Evolutionary conservation across 2,797 vertebrate genomes (phyloP), one percentile per base, ranked within the genome.

Genomic region (Tadarida brasiliensis): DNA sequence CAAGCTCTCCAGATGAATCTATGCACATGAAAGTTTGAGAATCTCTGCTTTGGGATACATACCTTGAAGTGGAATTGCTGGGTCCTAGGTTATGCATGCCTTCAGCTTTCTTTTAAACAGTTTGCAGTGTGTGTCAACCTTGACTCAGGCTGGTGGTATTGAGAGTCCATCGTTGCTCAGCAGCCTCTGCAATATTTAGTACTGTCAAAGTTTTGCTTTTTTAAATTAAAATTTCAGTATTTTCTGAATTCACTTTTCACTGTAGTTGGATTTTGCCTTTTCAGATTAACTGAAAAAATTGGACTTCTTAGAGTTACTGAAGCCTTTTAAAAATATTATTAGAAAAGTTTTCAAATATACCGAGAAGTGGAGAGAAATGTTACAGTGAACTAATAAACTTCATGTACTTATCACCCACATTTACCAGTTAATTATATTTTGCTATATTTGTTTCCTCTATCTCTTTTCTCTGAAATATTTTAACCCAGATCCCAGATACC

Each of bases 211-310:
- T 67, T 90, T 93, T 61, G 14, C n/a, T 95, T 94, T 63, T 88
- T 94, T 2, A 3, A 92, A 54, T 74, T 90, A 87, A 26, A 82
- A 68, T 90, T 67, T 65, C 39, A 61, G n/a, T 87, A 15, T 81
- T 94, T 96, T 86, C 65, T 70, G 49, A 80, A 20, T 88, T 97
- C 4, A 16, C 35, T 96, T 94, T 57, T 49, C 92, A 92, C 15
- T 81, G 57, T 9, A 76, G 57, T 73, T 76, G 59, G 78, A 94
- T 93, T 94, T 91, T 84, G 70, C 2, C 22, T 87, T 87, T 95
- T 93, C 74, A 94, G 51, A 78, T 86, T 82, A 78, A 44, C 47
- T 93, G 57, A 73, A 74, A 54, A 86, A 76, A 96, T 63, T 54
- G 22, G 44, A 89, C 35, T 87, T 51, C 11, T 89, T 90, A 87